Evolutionary conservation across 2,113 vertebrate species (phyloP).

Genomic region (Chionomys nivalis): DNA sequence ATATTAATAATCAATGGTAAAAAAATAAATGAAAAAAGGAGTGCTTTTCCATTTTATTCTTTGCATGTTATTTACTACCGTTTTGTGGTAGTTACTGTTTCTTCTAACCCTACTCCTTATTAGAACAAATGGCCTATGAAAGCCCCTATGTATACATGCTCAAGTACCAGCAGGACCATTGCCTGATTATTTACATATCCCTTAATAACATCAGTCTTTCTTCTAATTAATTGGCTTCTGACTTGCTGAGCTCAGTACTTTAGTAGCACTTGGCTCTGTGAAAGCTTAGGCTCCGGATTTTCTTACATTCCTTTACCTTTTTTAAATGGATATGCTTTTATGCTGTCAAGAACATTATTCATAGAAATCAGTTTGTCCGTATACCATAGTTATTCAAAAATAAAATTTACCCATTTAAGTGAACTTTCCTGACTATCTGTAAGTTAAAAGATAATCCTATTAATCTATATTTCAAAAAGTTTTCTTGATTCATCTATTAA

Average conservation of each 20-base stretch:
- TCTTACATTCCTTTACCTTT: neutral
- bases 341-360: neutral
- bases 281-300: neutral
- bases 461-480: neutral
- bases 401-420: neutral
- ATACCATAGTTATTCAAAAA: neutral
- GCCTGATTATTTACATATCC: neutral
- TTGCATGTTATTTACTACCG: neutral
- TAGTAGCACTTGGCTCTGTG: neutral
- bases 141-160: neutral
- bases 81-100: neutral
- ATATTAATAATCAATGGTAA: neutral
- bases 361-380: neutral
- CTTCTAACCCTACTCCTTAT: neutral
- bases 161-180: neutral
- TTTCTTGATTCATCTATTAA: neutral
- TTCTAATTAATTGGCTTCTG: neutral
- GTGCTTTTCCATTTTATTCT: neutral
- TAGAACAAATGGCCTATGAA: neutral
- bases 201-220: neutral
- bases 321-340: neutral
- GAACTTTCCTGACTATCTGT: neutral
- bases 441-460: too few relatives aligned
- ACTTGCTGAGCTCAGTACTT: neutral
- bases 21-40: neutral